These are phyloP conservation scores for Melanostoma scalare DNA, from an alignment of 2,888 invertebrate species.

Conservation along the genomic window DNA sequence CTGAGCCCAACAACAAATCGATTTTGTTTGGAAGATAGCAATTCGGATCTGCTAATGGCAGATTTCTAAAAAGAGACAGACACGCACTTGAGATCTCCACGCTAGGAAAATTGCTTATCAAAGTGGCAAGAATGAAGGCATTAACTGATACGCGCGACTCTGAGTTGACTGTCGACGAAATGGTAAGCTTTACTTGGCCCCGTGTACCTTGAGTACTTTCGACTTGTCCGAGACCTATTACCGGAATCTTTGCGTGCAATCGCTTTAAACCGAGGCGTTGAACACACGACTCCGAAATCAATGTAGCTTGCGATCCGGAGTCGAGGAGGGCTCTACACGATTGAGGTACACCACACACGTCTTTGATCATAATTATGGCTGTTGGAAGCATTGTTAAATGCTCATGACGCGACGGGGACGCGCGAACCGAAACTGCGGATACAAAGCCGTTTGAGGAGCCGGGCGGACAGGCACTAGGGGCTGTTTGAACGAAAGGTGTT, in stretches of 20 bases:
- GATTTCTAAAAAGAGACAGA: slow-evolving; percentile 20
- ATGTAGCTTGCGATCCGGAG: slow-evolving; percentile 35
- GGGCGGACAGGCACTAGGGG: neutral
- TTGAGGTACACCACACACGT: slow-evolving; percentile 7
- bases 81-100: slow-evolving; percentile 15
- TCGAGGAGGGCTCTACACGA: slow-evolving; percentile 37
- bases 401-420: slow-evolving; percentile 1
- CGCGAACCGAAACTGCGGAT: neutral
- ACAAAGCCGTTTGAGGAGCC: neutral
- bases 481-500: neutral
- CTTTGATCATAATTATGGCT: slow-evolving; percentile 23
- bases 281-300: slow-evolving; percentile 25
- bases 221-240: slow-evolving; percentile 12
- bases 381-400: slow-evolving; percentile 37
- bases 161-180: neutral
- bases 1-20: slow-evolving; percentile 32
- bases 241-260: slow-evolving; percentile 8
- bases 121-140: slow-evolving; percentile 7
- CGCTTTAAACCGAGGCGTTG: slow-evolving; percentile 36
- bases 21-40: slow-evolving; percentile 21
- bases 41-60: slow-evolving; percentile 24
- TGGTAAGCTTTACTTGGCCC: slow-evolving; percentile 4
- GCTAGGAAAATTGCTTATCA: slow-evolving; percentile 24
- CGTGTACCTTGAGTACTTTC: slow-evolving; percentile 31
- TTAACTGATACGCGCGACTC: slow-evolving; percentile 8